These are phyloP conservation scores for Recurvirostra avosetta DNA, from an alignment of 2,113 vertebrate species.

Conservation along the genomic window DNA sequence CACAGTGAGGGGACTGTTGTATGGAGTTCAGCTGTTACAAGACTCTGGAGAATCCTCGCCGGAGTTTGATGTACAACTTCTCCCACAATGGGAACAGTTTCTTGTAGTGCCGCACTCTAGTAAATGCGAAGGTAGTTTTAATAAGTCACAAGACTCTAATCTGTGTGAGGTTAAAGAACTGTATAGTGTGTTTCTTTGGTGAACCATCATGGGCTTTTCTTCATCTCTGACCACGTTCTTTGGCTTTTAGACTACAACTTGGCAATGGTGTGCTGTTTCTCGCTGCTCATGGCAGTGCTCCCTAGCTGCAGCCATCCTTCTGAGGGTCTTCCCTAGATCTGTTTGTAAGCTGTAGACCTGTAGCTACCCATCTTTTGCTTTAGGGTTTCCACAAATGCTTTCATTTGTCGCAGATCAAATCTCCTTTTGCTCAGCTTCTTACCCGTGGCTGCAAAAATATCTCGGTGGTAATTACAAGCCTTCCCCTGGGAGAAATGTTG, in stretches of 20 bases:
- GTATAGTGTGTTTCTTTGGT: background rate
- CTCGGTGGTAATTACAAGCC: background rate
- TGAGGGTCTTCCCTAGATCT: background rate
- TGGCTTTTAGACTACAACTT: background rate
- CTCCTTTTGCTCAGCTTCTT: background rate
- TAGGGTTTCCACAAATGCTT: background rate
- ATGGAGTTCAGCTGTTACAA: background rate
- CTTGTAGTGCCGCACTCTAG: background rate
- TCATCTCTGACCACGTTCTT: background rate
- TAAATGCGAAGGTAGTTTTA: background rate
- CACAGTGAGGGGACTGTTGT: background rate
- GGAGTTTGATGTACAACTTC: background rate
- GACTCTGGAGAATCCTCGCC: fast-evolving
- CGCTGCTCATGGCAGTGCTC: background rate
- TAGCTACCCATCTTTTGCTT: background rate
- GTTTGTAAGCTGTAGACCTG: background rate
- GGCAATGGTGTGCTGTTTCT: background rate
- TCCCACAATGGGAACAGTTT: background rate
- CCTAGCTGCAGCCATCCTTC: fast-evolving
- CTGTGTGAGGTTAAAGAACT: background rate
- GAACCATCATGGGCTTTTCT: background rate
- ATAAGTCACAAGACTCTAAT: fast-evolving
- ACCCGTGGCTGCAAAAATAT: background rate
- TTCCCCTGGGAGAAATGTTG: background rate
- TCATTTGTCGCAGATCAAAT: background rate